A percentile compares a stretch with the other conserved stretches of the same genome.
Conservation (phyloP, 2,888 invertebrate genomes). For the Amaurobius ferox region DNA sequence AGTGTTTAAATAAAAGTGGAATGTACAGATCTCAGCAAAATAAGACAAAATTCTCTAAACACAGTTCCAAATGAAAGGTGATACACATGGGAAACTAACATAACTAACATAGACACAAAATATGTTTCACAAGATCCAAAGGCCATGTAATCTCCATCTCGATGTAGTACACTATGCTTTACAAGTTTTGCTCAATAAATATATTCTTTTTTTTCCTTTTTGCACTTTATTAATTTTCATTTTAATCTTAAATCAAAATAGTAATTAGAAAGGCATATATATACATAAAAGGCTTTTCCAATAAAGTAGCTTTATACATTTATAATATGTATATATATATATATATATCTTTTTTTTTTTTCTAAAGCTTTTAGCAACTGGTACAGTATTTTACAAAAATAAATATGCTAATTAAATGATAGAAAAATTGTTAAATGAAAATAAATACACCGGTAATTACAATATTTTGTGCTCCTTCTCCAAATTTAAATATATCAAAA, state of each 20-base stretch:
- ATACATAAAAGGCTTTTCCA: background rate
- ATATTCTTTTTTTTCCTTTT: background rate
- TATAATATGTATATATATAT: no score
- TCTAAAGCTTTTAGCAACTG: background rate
- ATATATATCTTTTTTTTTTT: background rate
- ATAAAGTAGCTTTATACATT: background rate
- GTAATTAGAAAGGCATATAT: conserved; percentile 5
- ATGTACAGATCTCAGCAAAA: conserved; percentile 1
- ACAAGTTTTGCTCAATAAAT: no score
- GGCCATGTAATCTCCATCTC: no score
- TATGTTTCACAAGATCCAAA: background rate
- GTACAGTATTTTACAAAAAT: conserved; percentile 22
- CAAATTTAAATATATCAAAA: no score
- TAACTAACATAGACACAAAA: background rate
- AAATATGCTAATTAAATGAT: conserved; percentile 1
- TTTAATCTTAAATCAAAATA: background rate
- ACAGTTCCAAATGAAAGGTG: background rate
- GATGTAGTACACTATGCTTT: no score
- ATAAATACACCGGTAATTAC: conserved; percentile 7
- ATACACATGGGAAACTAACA: background rate
- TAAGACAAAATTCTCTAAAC: background rate
- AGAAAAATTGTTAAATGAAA: background rate
- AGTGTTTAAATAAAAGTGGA: conserved; percentile 10
- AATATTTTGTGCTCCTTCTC: background rate
- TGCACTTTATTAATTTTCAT: background rate